Evolutionary conservation across 35 echinoderm and acorn worm genomes (phyloP).

Genomic region (Stichopus chloronotus): DNA sequence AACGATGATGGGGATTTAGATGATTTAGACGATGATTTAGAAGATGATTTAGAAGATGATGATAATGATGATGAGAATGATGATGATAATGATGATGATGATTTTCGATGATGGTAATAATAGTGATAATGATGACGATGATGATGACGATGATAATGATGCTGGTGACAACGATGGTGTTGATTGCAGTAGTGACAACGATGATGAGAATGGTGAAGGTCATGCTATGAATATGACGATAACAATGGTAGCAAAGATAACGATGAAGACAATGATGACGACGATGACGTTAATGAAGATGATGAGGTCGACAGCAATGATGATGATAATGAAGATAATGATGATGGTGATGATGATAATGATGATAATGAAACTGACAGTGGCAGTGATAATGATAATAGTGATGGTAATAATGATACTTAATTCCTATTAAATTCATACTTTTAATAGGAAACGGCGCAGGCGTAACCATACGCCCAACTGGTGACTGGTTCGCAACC

Average conservation of each 20-base stretch:
- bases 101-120: no score
- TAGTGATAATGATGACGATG: no score
- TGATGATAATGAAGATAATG: neutral
- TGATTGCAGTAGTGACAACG: no score
- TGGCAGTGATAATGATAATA: constrained; percentile 6
- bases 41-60: neutral
- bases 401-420: constrained; percentile 7
- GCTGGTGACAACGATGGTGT: no score
- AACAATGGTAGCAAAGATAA: neutral
- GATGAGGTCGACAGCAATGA: neutral
- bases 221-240: neutral
- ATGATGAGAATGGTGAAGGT: no score
- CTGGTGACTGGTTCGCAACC: no score
- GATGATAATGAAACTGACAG: constrained; percentile 8
- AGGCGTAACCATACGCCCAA: no score
- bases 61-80: constrained; percentile 37
- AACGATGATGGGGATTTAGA: constrained; percentile 10
- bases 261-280: neutral
- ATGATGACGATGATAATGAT: no score
- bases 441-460: no score
- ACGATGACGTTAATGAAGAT: neutral
- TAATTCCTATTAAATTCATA: no score
- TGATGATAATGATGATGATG: neutral
- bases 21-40: neutral
- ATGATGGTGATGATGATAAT: constrained; percentile 8